phyloP scores from a whole-genome alignment of 2,888 invertebrate species.

The Hololepta plana region DNA sequence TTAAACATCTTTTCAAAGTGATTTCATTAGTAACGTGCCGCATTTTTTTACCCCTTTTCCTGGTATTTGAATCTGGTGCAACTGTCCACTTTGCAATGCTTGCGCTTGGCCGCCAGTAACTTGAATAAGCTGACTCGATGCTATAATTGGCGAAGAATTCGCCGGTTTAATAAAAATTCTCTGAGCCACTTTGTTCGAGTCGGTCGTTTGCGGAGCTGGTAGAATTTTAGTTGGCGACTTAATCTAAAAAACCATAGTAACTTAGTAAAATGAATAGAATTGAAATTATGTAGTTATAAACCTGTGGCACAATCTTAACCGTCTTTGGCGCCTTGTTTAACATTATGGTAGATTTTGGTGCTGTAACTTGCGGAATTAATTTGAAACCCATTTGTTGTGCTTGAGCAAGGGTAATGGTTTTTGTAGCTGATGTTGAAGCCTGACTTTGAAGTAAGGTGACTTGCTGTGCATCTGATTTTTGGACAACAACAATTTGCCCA shows the following conservation, averaged over 20 bases:
- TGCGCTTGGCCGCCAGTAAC: conserved; percentile 18
- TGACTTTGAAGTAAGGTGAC: conserved; percentile 13
- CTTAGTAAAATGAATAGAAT: conserved; percentile 13
- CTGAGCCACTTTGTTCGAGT: conserved; percentile 24
- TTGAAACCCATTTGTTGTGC: conserved; percentile 45
- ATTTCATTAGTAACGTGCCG: no score
- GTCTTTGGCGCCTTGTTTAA: conserved; percentile 26
- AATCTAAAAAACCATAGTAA: conserved; percentile 25
- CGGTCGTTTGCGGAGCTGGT: conserved; percentile 35
- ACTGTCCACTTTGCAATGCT: conserved; percentile 29
- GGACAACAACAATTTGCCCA: conserved; percentile 18
- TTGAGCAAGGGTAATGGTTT: conserved; percentile 44
- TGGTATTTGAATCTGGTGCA: conserved; percentile 56
- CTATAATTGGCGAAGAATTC: conserved; percentile 23
- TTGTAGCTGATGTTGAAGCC: conserved; percentile 23
- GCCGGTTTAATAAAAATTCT: conserved; percentile 35
- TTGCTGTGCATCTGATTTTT: conserved; percentile 14
- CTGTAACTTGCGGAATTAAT: no score
- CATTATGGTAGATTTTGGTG: conserved; percentile 30
- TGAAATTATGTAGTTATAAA: conserved; percentile 5
- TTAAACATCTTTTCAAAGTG: conserved; percentile 5
- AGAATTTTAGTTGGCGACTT: conserved; percentile 56
- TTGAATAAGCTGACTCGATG: conserved; percentile 23
- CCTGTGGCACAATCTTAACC: conserved; percentile 23
- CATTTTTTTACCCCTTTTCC: conserved; percentile 41